phyloP scores from a whole-genome alignment of 2,113 vertebrate species.

The Forbesichthys agassizii region DNA sequence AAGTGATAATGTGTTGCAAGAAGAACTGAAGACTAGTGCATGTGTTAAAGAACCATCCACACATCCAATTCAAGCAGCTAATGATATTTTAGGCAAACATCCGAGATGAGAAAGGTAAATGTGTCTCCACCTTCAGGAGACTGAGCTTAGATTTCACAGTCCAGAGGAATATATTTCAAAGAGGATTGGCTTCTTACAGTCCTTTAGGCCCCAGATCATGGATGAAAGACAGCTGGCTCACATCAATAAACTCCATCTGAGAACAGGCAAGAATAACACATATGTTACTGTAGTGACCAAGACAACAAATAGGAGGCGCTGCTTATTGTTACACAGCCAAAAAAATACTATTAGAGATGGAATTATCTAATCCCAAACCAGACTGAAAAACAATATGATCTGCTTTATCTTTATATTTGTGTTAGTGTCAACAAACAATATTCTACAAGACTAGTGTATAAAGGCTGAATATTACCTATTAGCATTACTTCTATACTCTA shows the following conservation, averaged over 20 bases:
- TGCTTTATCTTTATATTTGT: slow-evolving; percentile 1
- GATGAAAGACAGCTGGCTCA: slow-evolving; percentile 97
- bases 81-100: too few species aligned
- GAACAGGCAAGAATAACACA: slow-evolving; percentile 44
- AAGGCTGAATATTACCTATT: background rate
- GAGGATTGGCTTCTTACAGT: slow-evolving; percentile 82
- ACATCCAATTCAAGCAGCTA: too few species aligned
- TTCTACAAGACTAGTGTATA: background rate
- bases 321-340: too few species aligned
- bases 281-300: slow-evolving; percentile 3
- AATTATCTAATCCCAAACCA: too few species aligned
- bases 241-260: slow-evolving; percentile 95
- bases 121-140: background rate
- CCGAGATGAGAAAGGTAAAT: too few species aligned
- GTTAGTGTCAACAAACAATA: background rate
- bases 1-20: too few species aligned
- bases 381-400: slow-evolving; percentile 15
- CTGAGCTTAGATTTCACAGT: background rate
- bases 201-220: slow-evolving; percentile 96
- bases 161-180: background rate
- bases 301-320: too few species aligned
- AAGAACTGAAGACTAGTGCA: background rate
- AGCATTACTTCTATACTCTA: background rate
- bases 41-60: too few species aligned
- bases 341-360: too few species aligned